Conservation (phyloP, 2,113 vertebrate species). For the Microtus pennsylvanicus region DNA sequence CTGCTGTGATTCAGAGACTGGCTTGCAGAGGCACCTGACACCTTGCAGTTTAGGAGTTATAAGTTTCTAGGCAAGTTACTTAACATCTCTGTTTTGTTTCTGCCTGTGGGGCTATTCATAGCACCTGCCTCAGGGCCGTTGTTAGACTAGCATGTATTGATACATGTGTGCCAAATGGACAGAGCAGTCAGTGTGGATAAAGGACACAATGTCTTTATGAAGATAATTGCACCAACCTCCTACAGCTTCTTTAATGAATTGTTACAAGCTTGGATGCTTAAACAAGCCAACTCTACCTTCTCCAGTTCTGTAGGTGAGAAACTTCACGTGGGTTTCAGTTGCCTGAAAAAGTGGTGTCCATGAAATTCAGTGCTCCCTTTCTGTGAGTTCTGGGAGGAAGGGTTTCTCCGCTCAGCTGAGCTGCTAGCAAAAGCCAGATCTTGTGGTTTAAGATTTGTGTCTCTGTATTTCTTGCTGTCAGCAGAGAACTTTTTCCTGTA, state of each 20-base stretch:
- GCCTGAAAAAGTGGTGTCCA: neutral
- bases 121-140: neutral
- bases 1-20: neutral
- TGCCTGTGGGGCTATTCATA: neutral
- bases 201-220: neutral
- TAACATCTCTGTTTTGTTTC: neutral
- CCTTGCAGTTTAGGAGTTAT: neutral
- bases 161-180: neutral
- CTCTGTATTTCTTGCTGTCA: neutral
- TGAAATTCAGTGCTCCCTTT: neutral
- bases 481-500: neutral
- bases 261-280: neutral
- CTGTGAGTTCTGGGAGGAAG: neutral
- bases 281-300: neutral
- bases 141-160: neutral
- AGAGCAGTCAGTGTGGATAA: neutral
- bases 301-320: neutral
- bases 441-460: neutral
- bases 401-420: neutral
- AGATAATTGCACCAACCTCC: neutral
- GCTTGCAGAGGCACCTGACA: neutral
- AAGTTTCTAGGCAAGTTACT: neutral
- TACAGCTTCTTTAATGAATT: neutral
- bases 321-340: neutral
- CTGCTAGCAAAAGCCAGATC: neutral